A percentile compares a stretch with the other conserved stretches of the same genome.
Evolutionary conservation across 2,797 vertebrate genomes (phyloP).

Genomic region (Pseudochaenichthys georgianus): DNA sequence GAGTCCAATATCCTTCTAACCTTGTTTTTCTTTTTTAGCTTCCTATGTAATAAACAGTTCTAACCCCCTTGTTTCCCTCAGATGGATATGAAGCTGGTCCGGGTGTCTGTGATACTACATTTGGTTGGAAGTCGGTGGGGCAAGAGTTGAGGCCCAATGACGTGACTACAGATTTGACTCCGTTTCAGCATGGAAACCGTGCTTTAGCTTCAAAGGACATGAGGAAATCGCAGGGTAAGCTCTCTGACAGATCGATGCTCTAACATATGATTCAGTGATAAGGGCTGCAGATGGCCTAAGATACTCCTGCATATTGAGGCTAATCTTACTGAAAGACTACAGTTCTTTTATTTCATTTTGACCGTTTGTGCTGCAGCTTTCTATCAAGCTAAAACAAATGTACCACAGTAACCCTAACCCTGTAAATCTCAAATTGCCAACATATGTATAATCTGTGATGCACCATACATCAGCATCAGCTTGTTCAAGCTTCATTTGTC

Average conservation of each 20-base stretch:
- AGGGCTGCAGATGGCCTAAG: not conserved
- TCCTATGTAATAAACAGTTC: not conserved
- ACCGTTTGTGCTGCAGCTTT: not conserved
- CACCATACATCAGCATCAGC: too few relatives aligned
- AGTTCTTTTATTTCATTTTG: not conserved
- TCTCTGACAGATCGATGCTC: not conserved
- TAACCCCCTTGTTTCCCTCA: conserved; percentile 57
- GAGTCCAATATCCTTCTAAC: not conserved
- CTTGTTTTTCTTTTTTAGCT: not conserved
- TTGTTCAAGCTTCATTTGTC: too few relatives aligned
- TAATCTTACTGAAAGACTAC: not conserved
- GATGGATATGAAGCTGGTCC: conserved; percentile 97
- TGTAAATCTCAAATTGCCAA: too few relatives aligned
- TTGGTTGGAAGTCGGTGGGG: conserved; percentile 99
- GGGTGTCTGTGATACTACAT: conserved; percentile 97
- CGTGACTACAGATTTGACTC: conserved; percentile 95
- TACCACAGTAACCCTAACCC: not conserved
- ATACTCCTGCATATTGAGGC: not conserved
- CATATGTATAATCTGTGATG: too few relatives aligned
- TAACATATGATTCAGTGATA: not conserved
- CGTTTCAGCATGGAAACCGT: conserved; percentile 99
- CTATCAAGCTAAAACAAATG: not conserved
- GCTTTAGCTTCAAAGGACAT: conserved; percentile 99
- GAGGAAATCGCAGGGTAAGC: conserved; percentile 99
- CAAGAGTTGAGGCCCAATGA: conserved; percentile 99